phyloP scores from a whole-genome alignment of 2,797 vertebrate species.

The Amphiprion clarkii region DNA sequence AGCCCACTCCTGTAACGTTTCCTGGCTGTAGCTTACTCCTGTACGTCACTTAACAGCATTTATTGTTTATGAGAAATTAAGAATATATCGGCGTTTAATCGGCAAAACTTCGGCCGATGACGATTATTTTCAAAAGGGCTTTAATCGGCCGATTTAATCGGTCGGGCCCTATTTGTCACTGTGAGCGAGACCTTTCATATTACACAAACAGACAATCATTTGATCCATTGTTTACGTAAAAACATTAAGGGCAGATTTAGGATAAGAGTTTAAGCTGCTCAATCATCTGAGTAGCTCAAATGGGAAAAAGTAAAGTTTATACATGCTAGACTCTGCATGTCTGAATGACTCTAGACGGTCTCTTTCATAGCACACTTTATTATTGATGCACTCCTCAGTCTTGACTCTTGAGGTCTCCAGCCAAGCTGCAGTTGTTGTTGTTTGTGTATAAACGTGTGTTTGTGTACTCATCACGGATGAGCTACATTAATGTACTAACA shows the following conservation, averaged over 20 bases:
- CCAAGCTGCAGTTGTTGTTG: constrained; percentile 15
- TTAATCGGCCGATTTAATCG: no score
- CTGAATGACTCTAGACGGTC: constrained; percentile 9
- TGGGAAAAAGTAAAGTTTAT: background rate
- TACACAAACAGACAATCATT: background rate
- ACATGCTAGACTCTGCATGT: background rate
- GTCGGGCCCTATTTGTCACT: no score
- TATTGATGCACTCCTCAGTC: constrained; percentile 20
- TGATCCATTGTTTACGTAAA: background rate
- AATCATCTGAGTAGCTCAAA: background rate
- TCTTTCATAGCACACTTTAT: constrained; percentile 26
- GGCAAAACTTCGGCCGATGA: no score
- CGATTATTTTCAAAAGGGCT: no score
- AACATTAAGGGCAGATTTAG: background rate
- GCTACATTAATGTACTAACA: background rate
- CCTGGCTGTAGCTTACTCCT: no score
- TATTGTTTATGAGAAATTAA: no score
- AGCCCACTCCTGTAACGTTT: no score
- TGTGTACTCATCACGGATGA: background rate
- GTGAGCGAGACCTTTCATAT: background rate
- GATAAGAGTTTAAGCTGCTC: background rate
- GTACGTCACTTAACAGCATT: no score
- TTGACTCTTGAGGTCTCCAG: constrained; percentile 21
- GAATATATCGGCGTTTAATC: no score
- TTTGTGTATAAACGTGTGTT: background rate